Conservation (phyloP, 1,140 invertebrate species). For the Rhyzopertha dominica region DNA sequence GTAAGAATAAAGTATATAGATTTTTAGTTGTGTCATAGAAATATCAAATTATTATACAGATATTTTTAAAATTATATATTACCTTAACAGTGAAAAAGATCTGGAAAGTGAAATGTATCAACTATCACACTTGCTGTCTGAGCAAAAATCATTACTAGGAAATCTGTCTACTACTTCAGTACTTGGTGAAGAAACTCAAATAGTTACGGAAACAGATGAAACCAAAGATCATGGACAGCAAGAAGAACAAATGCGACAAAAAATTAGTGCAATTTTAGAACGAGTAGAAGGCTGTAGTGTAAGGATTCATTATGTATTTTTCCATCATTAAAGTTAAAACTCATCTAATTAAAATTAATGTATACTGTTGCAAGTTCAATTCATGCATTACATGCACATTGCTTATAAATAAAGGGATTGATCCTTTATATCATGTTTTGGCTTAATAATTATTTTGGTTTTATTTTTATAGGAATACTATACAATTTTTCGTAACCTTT, state of each 20-base stretch:
- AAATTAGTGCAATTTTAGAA: conserved; percentile 75
- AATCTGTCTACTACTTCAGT: conserved; percentile 70
- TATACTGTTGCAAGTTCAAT: no score
- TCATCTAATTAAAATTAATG: no score
- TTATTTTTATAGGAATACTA: conserved; percentile 5
- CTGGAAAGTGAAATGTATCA: conserved; percentile 99
- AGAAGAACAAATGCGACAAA: conserved; percentile 60
- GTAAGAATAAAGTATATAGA: no score
- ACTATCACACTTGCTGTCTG: conserved; percentile 89
- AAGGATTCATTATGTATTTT: no score
- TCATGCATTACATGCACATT: no score
- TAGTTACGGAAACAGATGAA: conserved; percentile 56
- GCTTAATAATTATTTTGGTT: not conserved
- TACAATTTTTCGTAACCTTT: conserved; percentile 3
- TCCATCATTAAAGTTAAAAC: no score
- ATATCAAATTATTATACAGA: no score
- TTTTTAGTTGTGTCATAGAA: no score
- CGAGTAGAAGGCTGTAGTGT: conserved; percentile 85
- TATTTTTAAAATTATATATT: no score
- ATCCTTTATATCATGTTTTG: no score
- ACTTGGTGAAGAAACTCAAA: conserved; percentile 58
- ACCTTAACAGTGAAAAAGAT: no score
- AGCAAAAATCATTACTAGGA: conserved; percentile 82
- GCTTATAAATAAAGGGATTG: no score
- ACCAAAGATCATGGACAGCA: conserved; percentile 53